Evolutionary conservation across 2,797 vertebrate species (phyloP), one percentile per base, ranked within the genome.

Genomic region (Alauda arvensis): DNA sequence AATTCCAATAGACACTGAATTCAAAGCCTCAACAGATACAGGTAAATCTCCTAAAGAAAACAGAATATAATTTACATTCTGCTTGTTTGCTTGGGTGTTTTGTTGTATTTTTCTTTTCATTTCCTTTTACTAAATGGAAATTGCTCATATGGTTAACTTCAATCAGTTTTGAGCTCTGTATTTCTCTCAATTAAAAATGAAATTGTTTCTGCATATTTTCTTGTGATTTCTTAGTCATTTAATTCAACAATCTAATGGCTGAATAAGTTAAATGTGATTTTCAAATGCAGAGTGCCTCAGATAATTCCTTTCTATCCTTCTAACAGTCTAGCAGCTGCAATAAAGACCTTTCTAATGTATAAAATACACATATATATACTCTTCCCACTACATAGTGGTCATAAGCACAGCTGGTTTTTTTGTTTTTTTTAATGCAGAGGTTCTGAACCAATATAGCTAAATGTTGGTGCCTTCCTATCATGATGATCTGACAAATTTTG

Each of bases 171-270:
- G 57, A 91, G 40, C 14, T 85, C 77, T 93, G 82, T 67, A 53
- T 79, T 93, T 83, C 37, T 87, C 29, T 90, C 61, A 88, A 45
- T 88, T 93, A 90, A 88, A 93, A 91, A 77, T 57, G 52, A 85
- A 77, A 70, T 63, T 81, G 25, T 85, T 94, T 89, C 77, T 87
- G 67, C 67, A 66, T 86, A 34, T 91, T 93, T 94, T 88, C 43
- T 79, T 69, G 18, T 39, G 46, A 87, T 83, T 93, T 63, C 69
- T 70, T 71, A 77, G 71, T 66, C 60, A 72, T 75, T 90, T 89
- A 83, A 67, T n/a, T 74, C 79, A 93, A 49, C 24, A 78, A 77
- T 87, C 46, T 70, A 89, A 93, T 85, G 68, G 68, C 40, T 93
- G 49, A 94, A 86, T 63, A 93, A 91, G 63, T 63, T 83, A 65